Percentiles rank a stretch among this genome's conserved stretches.
phyloP scores from a whole-genome alignment of 1,140 invertebrate species.

The Chironomus tepperi region DNA sequence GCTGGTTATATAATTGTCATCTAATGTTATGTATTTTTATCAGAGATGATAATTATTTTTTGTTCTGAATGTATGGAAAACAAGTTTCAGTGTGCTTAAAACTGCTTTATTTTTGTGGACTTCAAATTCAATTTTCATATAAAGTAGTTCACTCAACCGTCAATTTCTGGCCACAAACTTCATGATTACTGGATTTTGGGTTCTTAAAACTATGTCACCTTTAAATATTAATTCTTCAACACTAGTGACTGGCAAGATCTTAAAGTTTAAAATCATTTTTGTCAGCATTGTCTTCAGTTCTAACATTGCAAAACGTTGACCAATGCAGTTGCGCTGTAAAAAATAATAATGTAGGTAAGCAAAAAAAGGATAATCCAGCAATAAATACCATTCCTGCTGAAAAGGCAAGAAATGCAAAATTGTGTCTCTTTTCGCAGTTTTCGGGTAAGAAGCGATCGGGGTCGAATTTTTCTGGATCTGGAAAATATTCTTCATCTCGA shows the following conservation, averaged over 20 bases:
- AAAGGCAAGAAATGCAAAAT: conserved; percentile 47
- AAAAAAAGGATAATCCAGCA: too few species aligned
- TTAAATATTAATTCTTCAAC: conserved; percentile 30
- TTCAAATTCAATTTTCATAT: too few species aligned
- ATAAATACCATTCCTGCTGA: conserved; percentile 40
- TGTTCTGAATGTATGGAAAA: too few species aligned
- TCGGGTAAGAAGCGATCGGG: conserved; percentile 55
- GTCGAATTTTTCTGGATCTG: conserved; percentile 57
- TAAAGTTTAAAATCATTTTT: neutral
- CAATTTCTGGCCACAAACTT: too few species aligned
- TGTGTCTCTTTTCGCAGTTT: conserved; percentile 35
- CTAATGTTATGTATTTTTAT: too few species aligned
- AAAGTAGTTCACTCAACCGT: too few species aligned
- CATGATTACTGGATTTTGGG: conserved; percentile 24
- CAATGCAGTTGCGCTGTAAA: conserved; percentile 1
- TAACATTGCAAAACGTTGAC: conserved; percentile 32
- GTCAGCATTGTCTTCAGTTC: conserved; percentile 30
- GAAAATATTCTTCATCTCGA: conserved; percentile 47
- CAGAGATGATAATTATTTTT: too few species aligned
- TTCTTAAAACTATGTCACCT: conserved; percentile 31
- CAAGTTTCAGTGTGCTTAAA: too few species aligned
- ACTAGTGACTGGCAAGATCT: conserved; percentile 27
- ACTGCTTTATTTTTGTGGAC: too few species aligned
- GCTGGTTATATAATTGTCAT: too few species aligned
- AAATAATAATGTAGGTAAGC: too few species aligned